These are phyloP conservation scores for Cynaeus angustus DNA, from an alignment of 2,888 invertebrate species.

Conservation along the genomic window DNA sequence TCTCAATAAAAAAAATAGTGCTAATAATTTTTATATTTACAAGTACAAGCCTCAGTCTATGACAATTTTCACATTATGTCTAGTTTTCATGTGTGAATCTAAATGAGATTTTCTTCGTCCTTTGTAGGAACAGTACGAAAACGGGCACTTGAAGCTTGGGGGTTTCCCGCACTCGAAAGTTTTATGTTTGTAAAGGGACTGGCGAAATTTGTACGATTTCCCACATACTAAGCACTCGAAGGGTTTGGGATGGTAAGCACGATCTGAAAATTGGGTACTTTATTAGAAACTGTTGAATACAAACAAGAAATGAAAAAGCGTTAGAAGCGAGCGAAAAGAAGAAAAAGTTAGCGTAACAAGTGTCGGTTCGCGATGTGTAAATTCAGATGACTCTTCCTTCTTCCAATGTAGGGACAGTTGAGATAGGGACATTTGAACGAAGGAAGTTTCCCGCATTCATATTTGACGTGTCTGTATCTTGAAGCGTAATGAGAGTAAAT, in stretches of 20 bases:
- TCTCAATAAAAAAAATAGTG: background rate
- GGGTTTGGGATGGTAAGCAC: conserved; percentile 9
- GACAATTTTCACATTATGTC: conserved; percentile 35
- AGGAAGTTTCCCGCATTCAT: conserved; percentile 76
- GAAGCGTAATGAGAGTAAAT: conserved; percentile 55
- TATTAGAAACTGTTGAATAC: conserved; percentile 14
- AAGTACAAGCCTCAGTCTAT: conserved; percentile 3
- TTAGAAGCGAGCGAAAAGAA: conserved; percentile 6
- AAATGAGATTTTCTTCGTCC: conserved; percentile 50
- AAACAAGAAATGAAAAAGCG: conserved; percentile 3
- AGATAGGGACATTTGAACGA: conserved; percentile 54
- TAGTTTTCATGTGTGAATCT: conserved; percentile 50
- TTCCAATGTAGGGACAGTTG: conserved; percentile 50
- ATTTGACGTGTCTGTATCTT: conserved; percentile 76
- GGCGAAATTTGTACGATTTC: conserved; percentile 55
- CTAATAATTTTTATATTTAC: background rate
- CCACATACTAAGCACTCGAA: conserved; percentile 47
- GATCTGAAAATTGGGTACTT: conserved; percentile 33
- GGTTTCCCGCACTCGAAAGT: conserved; percentile 57
- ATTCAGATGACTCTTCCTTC: conserved; percentile 49
- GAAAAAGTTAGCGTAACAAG: conserved; percentile 29
- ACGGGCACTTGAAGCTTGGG: conserved; percentile 54
- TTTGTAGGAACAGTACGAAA: conserved; percentile 49
- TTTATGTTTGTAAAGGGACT: conserved; percentile 54
- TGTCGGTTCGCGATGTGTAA: conserved; percentile 51